phyloP scores from a whole-genome alignment of 1,140 invertebrate genomes.

The Drosophila biarmipes region DNA sequence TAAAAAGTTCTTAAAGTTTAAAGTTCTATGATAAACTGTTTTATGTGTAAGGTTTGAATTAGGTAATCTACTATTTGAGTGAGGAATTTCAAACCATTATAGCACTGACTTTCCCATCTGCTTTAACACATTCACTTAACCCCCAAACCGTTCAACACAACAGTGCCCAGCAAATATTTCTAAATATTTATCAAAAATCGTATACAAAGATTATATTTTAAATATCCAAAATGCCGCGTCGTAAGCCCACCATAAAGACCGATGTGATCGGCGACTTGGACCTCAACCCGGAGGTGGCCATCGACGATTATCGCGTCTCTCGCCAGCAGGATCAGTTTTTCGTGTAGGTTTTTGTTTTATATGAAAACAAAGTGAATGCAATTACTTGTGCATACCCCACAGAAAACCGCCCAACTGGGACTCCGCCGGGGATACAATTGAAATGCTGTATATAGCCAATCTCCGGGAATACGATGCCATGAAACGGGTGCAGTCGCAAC shows the following conservation, averaged over 20 bases:
- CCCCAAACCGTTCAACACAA: background rate
- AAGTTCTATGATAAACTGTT: no score
- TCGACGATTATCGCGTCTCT: conserved; percentile 60
- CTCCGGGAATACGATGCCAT: conserved; percentile 65
- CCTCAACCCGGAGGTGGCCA: conserved; percentile 61
- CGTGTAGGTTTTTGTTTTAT: conserved; percentile 43
- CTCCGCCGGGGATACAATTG: conserved; percentile 64
- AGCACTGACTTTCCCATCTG: conserved; percentile 1
- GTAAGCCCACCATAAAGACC: conserved; percentile 65
- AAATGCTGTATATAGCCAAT: conserved; percentile 71
- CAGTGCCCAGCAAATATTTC: background rate
- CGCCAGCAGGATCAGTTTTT: conserved; percentile 65
- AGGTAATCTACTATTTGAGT: no score
- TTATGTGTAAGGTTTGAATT: no score
- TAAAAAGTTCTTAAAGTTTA: no score
- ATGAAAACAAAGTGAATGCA: no score
- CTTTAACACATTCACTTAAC: background rate
- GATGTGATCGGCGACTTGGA: conserved; percentile 75
- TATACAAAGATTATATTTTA: background rate
- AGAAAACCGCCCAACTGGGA: conserved; percentile 77
- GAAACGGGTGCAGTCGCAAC: conserved; percentile 57
- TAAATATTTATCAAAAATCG: conserved; percentile 7
- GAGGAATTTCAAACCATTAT: background rate
- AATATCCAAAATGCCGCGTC: conserved; percentile 61
- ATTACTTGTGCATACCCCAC: background rate